phyloP scores from a whole-genome alignment of 2,113 vertebrate species.

The Propithecus coquereli region DNA sequence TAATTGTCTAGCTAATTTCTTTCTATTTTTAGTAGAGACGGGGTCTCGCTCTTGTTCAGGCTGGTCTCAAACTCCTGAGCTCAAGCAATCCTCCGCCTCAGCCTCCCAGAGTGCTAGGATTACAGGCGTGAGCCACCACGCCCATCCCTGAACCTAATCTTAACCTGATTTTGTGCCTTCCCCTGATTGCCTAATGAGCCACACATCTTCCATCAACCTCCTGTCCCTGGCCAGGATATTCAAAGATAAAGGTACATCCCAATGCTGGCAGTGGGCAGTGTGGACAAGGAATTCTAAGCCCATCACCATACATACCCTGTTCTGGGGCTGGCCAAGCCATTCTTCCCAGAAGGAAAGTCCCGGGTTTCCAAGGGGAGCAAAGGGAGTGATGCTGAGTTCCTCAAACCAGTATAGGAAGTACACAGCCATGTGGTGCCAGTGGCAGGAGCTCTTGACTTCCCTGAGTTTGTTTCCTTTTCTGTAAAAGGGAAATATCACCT shows the following conservation, averaged over 20 bases:
- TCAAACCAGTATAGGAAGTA: not conserved
- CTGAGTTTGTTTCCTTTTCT: not conserved
- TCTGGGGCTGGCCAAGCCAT: not conserved
- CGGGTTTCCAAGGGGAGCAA: not conserved
- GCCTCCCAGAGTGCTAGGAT: too few species aligned
- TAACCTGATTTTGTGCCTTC: not conserved
- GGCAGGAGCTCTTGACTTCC: not conserved
- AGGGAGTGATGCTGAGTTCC: not conserved
- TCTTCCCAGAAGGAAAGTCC: not conserved
- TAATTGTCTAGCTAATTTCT: too few species aligned
- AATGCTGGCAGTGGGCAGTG: not conserved
- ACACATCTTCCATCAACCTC: not conserved
- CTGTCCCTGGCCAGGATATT: not conserved
- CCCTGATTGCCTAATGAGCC: not conserved
- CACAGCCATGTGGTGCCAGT: not conserved
- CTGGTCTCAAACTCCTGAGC: too few species aligned
- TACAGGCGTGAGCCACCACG: too few species aligned
- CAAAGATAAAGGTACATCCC: not conserved
- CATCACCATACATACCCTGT: not conserved
- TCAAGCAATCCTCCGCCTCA: too few species aligned
- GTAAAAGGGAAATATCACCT: not conserved
- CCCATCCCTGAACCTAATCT: not conserved
- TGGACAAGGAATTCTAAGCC: not conserved
- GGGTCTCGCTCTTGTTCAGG: too few species aligned
- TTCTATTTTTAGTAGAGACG: too few species aligned